phyloP scores from a whole-genome alignment of 2,888 invertebrate species.

The Nipponacmea schrenckii region DNA sequence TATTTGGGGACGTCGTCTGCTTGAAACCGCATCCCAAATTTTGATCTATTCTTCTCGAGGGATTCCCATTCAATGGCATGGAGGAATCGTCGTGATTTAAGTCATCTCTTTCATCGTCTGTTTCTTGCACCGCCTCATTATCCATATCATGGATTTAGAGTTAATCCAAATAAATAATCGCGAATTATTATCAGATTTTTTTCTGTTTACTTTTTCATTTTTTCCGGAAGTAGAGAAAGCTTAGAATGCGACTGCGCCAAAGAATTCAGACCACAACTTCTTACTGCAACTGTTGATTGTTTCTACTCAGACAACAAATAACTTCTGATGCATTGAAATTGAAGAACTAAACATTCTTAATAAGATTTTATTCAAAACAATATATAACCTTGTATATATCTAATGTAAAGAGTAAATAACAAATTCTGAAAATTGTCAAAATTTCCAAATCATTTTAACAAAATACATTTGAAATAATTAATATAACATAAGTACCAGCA shows the following conservation, averaged over 20 bases:
- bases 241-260: neutral
- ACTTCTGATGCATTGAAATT: too few relatives aligned
- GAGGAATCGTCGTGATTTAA: neutral
- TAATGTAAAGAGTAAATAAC: too few relatives aligned
- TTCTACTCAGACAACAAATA: too few relatives aligned
- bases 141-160: conserved; percentile 3
- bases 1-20: conserved; percentile 4
- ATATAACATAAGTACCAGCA: too few relatives aligned
- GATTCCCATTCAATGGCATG: neutral
- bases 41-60: neutral
- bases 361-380: too few relatives aligned
- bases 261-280: too few relatives aligned
- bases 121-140: neutral
- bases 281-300: too few relatives aligned
- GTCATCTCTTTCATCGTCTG: neutral
- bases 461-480: too few relatives aligned
- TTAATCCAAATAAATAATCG: conserved; percentile 9
- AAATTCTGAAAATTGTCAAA: too few relatives aligned
- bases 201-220: conserved; percentile 12
- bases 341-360: too few relatives aligned
- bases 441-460: too few relatives aligned
- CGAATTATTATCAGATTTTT: neutral
- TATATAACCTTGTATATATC: too few relatives aligned
- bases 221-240: neutral
- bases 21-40: neutral